A percentile compares a stretch with the other conserved stretches of the same genome.
phyloP scores from a whole-genome alignment of 2,797 vertebrate genomes.

The Hapalemur alaotrensis region DNA sequence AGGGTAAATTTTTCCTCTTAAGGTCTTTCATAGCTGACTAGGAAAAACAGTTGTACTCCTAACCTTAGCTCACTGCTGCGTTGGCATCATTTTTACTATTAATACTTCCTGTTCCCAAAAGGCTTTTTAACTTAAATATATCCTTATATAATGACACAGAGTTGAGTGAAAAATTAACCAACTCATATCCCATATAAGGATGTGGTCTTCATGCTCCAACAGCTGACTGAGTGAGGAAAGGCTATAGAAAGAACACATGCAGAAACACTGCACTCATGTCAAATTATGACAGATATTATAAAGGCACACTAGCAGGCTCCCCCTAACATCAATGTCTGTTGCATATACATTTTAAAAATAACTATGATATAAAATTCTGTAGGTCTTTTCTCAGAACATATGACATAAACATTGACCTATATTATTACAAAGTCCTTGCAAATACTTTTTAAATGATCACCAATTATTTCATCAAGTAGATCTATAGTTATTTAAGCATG shows the following conservation, averaged over 20 bases:
- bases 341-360: background rate
- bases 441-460: background rate
- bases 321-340: background rate
- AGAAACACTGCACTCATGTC: background rate
- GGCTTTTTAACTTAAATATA: background rate
- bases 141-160: background rate
- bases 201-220: background rate
- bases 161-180: slow-evolving; percentile 12
- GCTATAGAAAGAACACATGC: background rate
- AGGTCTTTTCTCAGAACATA: background rate
- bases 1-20: background rate
- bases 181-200: background rate
- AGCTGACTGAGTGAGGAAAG: background rate
- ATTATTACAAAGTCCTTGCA: background rate
- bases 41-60: background rate
- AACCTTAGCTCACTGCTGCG: background rate
- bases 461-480: background rate
- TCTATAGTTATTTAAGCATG: background rate
- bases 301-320: background rate
- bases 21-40: background rate
- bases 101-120: background rate
- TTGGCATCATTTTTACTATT: background rate
- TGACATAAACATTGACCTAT: background rate
- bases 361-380: background rate
- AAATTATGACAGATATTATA: background rate